Conservation (phyloP, 2,797 vertebrate genomes). For the Clarias platycephalus region DNA sequence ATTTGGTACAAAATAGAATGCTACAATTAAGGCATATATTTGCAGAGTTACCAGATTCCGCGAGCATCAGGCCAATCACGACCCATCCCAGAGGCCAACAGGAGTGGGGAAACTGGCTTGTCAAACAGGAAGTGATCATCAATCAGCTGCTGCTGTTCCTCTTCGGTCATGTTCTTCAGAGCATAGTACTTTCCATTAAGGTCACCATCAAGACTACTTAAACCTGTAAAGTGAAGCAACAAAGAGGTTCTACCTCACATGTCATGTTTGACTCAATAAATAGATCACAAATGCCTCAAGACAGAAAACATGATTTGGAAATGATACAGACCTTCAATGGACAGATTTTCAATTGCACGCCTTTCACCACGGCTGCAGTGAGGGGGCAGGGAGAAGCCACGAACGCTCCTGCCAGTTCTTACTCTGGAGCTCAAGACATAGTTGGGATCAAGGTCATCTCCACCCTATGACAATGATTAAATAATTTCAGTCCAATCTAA, state of each 20-base stretch:
- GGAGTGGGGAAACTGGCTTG: slow-evolving; percentile 85
- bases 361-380: slow-evolving; percentile 94
- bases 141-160: slow-evolving; percentile 88
- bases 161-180: slow-evolving; percentile 83
- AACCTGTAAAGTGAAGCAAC: slow-evolving; percentile 63
- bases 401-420: slow-evolving; percentile 90
- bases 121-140: slow-evolving; percentile 90
- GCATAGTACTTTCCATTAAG: slow-evolving; percentile 85
- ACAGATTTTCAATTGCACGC: slow-evolving; percentile 86
- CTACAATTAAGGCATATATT: not conserved
- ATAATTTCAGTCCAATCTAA: slow-evolving; percentile 1
- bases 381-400: slow-evolving; percentile 91
- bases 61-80: slow-evolving; percentile 86
- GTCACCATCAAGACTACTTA: slow-evolving; percentile 81
- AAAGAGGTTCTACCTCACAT: not conserved
- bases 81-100: slow-evolving; percentile 85
- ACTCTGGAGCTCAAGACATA: slow-evolving; percentile 94
- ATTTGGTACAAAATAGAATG: not conserved
- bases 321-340: slow-evolving; percentile 79
- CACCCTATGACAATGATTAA: slow-evolving; percentile 74
- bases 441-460: slow-evolving; percentile 94
- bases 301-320: not conserved
- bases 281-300: not conserved
- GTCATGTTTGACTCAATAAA: not conserved
- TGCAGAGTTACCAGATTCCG: slow-evolving; percentile 80